A percentile compares a stretch with the other conserved stretches of the same genome.
Evolutionary conservation across 2,797 vertebrate species (phyloP).

Genomic region (Aplochiton taeniatus): DNA sequence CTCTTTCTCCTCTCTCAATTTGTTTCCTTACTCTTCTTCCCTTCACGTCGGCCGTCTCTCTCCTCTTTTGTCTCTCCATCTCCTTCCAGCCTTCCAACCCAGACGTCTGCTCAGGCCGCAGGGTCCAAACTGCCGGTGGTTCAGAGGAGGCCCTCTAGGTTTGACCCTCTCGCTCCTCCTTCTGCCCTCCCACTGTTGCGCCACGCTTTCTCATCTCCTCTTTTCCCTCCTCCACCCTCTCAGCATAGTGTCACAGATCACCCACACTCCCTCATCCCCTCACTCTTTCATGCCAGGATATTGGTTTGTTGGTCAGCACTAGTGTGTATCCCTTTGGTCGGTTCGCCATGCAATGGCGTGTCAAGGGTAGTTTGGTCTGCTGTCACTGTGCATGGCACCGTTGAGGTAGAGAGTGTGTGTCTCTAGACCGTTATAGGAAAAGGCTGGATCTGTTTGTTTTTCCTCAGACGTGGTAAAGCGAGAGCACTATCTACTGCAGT

Average conservation of each 20-base stretch:
- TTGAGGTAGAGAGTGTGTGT: background rate
- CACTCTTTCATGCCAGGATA: background rate
- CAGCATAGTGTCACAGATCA: background rate
- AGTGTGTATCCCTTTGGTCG: too few relatives aligned
- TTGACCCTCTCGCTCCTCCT: slow-evolving; percentile 21
- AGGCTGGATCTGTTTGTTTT: background rate
- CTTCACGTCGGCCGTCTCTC: slow-evolving; percentile 1
- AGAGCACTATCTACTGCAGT: slow-evolving; percentile 35
- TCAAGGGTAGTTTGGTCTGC: too few relatives aligned
- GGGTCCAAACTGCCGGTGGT: slow-evolving; percentile 80
- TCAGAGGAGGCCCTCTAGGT: slow-evolving; percentile 87
- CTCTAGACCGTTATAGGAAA: background rate
- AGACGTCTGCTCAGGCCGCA: slow-evolving; percentile 81
- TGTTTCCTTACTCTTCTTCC: slow-evolving; percentile 4
- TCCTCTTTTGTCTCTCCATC: slow-evolving; percentile 16
- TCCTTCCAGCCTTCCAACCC: slow-evolving; percentile 59
- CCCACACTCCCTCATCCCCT: background rate
- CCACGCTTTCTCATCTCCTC: background rate
- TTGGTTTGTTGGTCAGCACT: too few relatives aligned
- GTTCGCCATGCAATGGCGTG: too few relatives aligned
- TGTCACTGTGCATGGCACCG: too few relatives aligned
- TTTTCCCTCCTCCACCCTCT: background rate
- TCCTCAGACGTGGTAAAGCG: background rate
- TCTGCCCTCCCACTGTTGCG: background rate
- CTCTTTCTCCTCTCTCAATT: slow-evolving; percentile 12